phyloP scores from a whole-genome alignment of 2,113 vertebrate genomes.

The Tretioscincus oriximinensis region DNA sequence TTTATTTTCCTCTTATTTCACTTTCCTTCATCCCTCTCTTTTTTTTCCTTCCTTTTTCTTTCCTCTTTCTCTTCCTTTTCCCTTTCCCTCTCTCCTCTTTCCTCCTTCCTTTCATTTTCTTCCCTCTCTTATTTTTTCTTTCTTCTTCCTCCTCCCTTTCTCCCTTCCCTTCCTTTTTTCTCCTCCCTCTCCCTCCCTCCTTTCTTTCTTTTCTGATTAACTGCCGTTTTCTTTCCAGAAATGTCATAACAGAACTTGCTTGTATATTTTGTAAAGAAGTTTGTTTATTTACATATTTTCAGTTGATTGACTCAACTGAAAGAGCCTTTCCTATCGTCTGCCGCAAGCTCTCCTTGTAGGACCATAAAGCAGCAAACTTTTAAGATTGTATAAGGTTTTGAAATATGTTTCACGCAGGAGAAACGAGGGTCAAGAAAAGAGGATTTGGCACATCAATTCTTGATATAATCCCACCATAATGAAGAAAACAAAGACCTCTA shows the following conservation, averaged over 20 bases:
- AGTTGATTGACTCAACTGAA: conserved; percentile 32
- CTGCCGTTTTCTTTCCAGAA: conserved; percentile 40
- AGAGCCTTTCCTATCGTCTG: conserved; percentile 28
- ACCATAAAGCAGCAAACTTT: background rate
- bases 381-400: background rate
- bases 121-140: too few relatives aligned
- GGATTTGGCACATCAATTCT: background rate
- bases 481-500: background rate
- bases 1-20: too few relatives aligned
- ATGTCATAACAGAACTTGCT: conserved; percentile 55
- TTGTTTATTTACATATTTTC: conserved; percentile 25
- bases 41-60: too few relatives aligned
- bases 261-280: conserved; percentile 53
- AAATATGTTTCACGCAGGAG: background rate
- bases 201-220: conserved; percentile 57
- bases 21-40: too few relatives aligned
- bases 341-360: background rate
- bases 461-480: background rate
- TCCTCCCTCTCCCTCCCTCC: background rate
- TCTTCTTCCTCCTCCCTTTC: too few relatives aligned
- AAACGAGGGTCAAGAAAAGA: background rate
- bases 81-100: too few relatives aligned
- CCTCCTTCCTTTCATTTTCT: too few relatives aligned
- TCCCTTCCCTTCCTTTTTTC: too few relatives aligned
- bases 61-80: too few relatives aligned